Base-by-base conservation (phyloP, 2,797 vertebrate species). In the Gobionotothen gibberifrons region DNA sequence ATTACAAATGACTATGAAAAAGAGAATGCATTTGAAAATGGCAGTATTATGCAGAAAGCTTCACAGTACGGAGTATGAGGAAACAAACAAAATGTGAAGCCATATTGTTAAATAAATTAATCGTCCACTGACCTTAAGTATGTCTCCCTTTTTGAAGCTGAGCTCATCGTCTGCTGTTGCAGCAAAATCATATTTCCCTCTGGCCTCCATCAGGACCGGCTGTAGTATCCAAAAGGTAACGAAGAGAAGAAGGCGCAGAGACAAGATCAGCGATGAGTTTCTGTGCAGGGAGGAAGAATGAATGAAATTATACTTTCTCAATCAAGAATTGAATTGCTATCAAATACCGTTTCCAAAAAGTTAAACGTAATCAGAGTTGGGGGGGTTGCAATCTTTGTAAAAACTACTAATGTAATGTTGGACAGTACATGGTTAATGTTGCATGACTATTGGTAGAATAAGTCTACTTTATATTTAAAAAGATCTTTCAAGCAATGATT, bases 81-180 rank as follows among this genome's bases (percentile, higher is more conserved):
- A 7, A 36, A 32, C 36, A 36, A 9, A 36, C 22, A 53, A 14
- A 39, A 5, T 58, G 12, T 51, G 5, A 66, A 16, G 5, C 16
- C 32, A 63, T 1, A 3, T 5, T 6, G 9, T 68, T 6, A 57
- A 32, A 44, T 16, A 14, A 32, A 3, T 14, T 12, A 26, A 5
- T n/a, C 7, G 0, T 21, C 42, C 9, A 17, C 93, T 69, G 89
- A 98, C 98, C 96, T 99, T 99, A 17, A 99, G 83, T 12, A 94
- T 49, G 42, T 99, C 97, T 2, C 95, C 96, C 73, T 95, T 95
- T 47, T 88, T 95, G 89, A 99, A 99, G 88, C 96, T 98, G 81
- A 99, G 93, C 81, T 98, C 97, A 0, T 97, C 97, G 4, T 96
- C 94, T 1, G 91, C 93, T 0, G 95, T 95, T n/a, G 96, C 96